phyloP scores from a whole-genome alignment of 2,888 invertebrate species.

The Tiliacea aurago region DNA sequence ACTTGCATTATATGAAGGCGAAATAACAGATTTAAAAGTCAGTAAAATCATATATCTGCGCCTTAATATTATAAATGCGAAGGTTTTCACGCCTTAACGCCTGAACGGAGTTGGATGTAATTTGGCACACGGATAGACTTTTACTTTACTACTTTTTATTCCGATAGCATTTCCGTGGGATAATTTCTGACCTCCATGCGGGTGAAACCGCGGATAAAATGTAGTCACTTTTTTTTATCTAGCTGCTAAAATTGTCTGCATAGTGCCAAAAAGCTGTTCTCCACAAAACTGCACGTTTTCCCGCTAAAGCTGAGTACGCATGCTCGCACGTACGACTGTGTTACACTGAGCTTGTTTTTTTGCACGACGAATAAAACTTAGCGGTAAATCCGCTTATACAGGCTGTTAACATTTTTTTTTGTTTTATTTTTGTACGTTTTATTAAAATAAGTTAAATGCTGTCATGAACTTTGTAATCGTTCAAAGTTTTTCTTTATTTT shows the following conservation, averaged over 20 bases:
- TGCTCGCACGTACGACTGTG: constrained; percentile 66
- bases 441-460: not conserved
- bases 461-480: constrained; percentile 8
- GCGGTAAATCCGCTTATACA: constrained; percentile 69
- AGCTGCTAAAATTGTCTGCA: not conserved
- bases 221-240: not conserved
- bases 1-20: too few species aligned
- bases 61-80: too few species aligned
- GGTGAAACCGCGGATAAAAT: too few species aligned
- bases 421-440: not conserved
- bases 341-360: constrained; percentile 72
- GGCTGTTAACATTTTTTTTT: constrained; percentile 44
- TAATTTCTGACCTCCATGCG: too few species aligned
- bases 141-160: too few species aligned
- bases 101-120: too few species aligned
- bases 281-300: constrained; percentile 37
- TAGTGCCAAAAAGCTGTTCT: constrained; percentile 33
- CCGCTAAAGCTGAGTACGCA: constrained; percentile 45
- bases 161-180: too few species aligned
- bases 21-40: too few species aligned
- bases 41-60: too few species aligned
- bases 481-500: not conserved
- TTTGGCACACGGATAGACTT: too few species aligned
- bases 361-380: constrained; percentile 68
- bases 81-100: too few species aligned